A percentile compares a stretch with the other conserved stretches of the same genome.
Conservation (phyloP, 1,140 invertebrate species). For the Agrypnia vestita region DNA sequence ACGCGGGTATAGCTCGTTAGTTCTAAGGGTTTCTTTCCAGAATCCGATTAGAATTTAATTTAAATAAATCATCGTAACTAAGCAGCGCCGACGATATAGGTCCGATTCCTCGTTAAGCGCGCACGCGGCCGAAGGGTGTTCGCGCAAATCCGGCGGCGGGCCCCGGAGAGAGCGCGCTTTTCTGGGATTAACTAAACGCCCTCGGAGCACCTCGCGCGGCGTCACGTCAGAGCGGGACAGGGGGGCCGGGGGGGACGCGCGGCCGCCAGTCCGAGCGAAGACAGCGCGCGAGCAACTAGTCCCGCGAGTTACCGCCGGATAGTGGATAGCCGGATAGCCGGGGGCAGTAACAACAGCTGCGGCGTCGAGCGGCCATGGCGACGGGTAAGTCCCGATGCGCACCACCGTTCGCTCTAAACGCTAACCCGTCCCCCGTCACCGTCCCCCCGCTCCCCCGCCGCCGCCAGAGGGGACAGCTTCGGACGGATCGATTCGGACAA, state of each 20-base stretch:
- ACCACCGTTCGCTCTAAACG: too few relatives aligned
- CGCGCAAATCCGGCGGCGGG: slow-evolving; percentile 22
- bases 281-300: slow-evolving; percentile 58
- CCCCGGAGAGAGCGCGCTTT: slow-evolving; percentile 45
- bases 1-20: not conserved
- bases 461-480: too few relatives aligned
- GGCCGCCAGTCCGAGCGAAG: slow-evolving; percentile 56
- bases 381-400: slow-evolving; percentile 47
- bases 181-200: slow-evolving; percentile 37
- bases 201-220: slow-evolving; percentile 31
- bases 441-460: not conserved
- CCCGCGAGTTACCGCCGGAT: slow-evolving; percentile 53
- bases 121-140: slow-evolving; percentile 6
- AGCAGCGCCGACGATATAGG: not conserved
- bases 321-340: slow-evolving; percentile 57
- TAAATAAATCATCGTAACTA: not conserved
- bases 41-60: not conserved
- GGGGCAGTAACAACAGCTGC: slow-evolving; percentile 53
- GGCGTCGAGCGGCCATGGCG: slow-evolving; percentile 56
- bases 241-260: slow-evolving; percentile 31
- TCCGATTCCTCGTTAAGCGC: not conserved
- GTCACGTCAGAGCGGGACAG: slow-evolving; percentile 42
- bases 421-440: too few relatives aligned
- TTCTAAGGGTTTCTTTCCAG: slow-evolving; percentile 1
- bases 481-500: too few relatives aligned